Evolutionary conservation across 2,797 vertebrate species (phyloP).

Genomic region (Lepus oiostolus): DNA sequence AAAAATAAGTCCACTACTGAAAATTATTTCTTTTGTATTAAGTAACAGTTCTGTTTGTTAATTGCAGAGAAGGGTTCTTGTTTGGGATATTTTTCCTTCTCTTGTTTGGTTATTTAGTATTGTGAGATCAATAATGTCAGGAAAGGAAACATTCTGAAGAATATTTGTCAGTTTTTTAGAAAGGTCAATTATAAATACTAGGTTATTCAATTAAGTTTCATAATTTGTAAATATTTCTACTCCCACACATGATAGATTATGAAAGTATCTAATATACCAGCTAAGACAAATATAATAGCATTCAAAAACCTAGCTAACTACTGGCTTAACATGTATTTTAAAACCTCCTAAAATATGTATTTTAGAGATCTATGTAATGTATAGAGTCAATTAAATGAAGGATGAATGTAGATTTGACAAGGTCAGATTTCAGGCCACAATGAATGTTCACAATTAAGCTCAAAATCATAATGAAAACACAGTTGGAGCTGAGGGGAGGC

Average conservation of each 20-base stretch:
- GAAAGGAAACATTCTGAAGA: slow-evolving; percentile 19
- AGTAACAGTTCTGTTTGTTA: neutral
- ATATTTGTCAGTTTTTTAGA: slow-evolving; percentile 29
- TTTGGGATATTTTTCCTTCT: neutral
- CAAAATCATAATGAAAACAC: slow-evolving; percentile 1
- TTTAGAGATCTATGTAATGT: neutral
- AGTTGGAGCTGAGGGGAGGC: neutral
- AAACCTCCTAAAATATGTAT: slow-evolving; percentile 6
- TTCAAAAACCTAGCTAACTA: neutral
- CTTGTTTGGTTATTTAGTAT: slow-evolving; percentile 12
- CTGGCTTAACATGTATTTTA: slow-evolving; percentile 27
- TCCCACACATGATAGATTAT: neutral
- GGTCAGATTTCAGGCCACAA: neutral
- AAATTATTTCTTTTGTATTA: slow-evolving; percentile 47
- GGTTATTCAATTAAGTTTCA: slow-evolving; percentile 25
- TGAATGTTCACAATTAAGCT: neutral
- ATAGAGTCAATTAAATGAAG: slow-evolving; percentile 18
- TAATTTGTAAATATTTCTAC: slow-evolving; percentile 44
- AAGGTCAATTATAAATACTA: neutral
- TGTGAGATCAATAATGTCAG: slow-evolving; percentile 30
- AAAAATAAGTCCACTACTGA: neutral
- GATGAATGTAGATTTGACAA: neutral
- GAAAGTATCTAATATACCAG: neutral
- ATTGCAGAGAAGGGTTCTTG: neutral
- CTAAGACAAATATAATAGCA: neutral